These are phyloP conservation scores for Pseudomyrmex concolor DNA, from an alignment of 1,140 invertebrate species.

Conservation along the genomic window DNA sequence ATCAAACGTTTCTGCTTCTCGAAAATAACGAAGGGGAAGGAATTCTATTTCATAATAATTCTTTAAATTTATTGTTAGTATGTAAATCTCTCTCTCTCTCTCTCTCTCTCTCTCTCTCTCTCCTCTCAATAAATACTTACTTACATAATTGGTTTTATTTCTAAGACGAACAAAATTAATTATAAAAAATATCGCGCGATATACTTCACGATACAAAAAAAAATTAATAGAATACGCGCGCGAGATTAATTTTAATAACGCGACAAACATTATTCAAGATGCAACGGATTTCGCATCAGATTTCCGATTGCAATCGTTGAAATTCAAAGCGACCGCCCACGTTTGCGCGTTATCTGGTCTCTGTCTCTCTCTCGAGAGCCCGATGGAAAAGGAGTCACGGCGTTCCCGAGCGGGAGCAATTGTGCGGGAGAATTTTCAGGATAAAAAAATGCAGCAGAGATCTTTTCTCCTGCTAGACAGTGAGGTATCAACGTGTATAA, in stretches of 20 bases:
- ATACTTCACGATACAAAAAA: background rate
- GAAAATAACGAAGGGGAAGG: too few species aligned
- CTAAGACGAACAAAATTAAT: too few species aligned
- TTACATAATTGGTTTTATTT: too few species aligned
- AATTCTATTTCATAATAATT: too few species aligned
- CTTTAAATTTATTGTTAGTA: too few species aligned
- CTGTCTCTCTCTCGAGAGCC: conserved; percentile 11
- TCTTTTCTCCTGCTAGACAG: conserved; percentile 53
- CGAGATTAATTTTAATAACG: too few species aligned
- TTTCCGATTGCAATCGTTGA: conserved; percentile 74
- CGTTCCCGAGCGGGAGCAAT: conserved; percentile 34
- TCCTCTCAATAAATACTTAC: too few species aligned
- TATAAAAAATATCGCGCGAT: background rate
- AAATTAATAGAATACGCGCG: background rate
- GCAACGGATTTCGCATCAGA: background rate
- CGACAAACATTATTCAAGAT: too few species aligned
- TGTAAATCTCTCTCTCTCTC: too few species aligned
- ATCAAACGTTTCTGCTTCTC: background rate
- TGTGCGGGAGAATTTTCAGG: conserved; percentile 63
- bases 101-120: too few species aligned
- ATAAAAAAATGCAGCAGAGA: conserved; percentile 54
- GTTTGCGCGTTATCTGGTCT: conserved; percentile 73
- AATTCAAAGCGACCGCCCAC: conserved; percentile 81
- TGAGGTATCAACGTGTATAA: conserved; percentile 57
- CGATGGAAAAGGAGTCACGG: conserved; percentile 48